Percentiles rank a stretch among this genome's conserved stretches.
These are phyloP conservation scores for Psilopogon haemacephalus DNA, from an alignment of 2,113 vertebrate species.

Conservation along the genomic window DNA sequence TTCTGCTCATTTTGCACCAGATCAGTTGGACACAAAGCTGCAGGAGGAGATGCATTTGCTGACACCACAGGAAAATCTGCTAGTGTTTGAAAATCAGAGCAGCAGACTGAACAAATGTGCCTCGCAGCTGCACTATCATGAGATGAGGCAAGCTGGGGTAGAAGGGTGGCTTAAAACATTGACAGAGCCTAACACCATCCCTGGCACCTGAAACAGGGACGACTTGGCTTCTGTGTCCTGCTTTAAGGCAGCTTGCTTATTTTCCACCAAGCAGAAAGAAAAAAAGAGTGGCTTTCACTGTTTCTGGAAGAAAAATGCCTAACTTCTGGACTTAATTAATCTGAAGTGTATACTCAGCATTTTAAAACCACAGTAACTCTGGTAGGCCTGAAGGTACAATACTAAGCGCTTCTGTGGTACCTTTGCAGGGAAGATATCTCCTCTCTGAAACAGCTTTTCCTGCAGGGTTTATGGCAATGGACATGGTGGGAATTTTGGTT, in stretches of 20 bases:
- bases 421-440: not conserved
- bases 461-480: not conserved
- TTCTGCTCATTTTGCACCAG: not conserved
- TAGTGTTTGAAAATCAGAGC: not conserved
- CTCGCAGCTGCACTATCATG: not conserved
- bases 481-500: accelerated
- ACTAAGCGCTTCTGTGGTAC: accelerated
- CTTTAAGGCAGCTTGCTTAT: not conserved
- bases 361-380: not conserved
- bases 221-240: not conserved
- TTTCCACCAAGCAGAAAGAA: not conserved
- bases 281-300: not conserved
- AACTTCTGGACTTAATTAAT: not conserved
- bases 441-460: not conserved
- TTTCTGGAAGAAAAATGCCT: not conserved
- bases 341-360: not conserved
- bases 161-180: not conserved
- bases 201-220: not conserved
- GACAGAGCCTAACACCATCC: not conserved
- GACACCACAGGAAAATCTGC: not conserved
- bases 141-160: not conserved
- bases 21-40: not conserved
- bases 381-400: accelerated
- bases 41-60: not conserved
- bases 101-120: not conserved